A percentile compares a stretch with the other conserved stretches of the same genome.
These are phyloP conservation scores for Nemopilema nomurai DNA, from an alignment of 30 jellyfish, hydroid and myxozoan genomes.

Conservation along the genomic window DNA sequence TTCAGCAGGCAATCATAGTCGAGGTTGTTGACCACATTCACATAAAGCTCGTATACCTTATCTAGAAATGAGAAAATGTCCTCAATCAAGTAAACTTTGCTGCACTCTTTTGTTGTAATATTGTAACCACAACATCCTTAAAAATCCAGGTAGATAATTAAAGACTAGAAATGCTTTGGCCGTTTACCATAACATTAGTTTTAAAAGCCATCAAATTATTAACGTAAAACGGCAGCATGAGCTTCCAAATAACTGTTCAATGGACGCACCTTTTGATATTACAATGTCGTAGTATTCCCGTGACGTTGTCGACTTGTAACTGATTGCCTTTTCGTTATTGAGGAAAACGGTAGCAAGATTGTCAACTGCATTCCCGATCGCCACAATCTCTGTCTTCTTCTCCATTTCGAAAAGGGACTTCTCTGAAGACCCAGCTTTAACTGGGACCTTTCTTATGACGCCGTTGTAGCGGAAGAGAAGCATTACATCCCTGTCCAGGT, in stretches of 20 bases:
- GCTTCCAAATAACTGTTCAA: too few species aligned
- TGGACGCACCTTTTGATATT: neutral
- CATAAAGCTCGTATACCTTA: constrained; percentile 6
- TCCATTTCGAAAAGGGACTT: neutral
- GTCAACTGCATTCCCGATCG: neutral
- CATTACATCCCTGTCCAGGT: constrained; percentile 15
- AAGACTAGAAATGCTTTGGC: too few species aligned
- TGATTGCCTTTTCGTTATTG: constrained; percentile 7
- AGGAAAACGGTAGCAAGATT: neutral
- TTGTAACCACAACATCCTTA: too few species aligned
- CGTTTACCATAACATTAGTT: too few species aligned
- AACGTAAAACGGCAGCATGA: too few species aligned
- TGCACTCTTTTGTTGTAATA: too few species aligned
- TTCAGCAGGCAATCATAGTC: constrained; percentile 4
- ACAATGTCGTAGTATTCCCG: neutral
- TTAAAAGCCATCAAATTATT: too few species aligned
- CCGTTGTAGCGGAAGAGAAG: neutral
- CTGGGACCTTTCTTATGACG: neutral
- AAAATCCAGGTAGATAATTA: too few species aligned
- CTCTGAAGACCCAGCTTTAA: constrained; percentile 10
- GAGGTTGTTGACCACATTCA: constrained; percentile 8
- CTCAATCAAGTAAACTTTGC: too few species aligned
- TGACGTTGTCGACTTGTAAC: neutral
- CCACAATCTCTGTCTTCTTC: neutral
- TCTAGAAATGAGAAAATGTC: constrained; percentile 28